Conservation (phyloP, 2,113 vertebrate species). For the Tinamus guttatus region DNA sequence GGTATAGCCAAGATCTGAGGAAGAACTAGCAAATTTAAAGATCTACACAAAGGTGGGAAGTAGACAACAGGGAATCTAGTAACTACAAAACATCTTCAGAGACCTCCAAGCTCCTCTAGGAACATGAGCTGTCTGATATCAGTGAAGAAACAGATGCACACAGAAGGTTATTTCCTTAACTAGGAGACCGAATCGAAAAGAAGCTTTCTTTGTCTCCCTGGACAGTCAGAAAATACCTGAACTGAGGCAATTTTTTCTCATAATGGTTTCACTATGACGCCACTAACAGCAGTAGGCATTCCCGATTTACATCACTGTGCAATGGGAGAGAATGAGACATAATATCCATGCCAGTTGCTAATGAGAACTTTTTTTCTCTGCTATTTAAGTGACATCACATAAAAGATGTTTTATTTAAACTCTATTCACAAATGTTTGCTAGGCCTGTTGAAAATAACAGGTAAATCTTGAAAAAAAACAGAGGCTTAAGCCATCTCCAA, state of each 20-base stretch:
- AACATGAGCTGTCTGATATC: neutral
- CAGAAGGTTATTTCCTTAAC: neutral
- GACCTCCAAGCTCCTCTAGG: accelerated
- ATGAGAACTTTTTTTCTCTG: neutral
- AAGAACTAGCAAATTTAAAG: neutral
- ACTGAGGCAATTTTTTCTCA: neutral
- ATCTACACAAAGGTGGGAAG: neutral
- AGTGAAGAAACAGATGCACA: neutral
- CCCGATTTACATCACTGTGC: neutral
- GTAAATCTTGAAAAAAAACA: neutral
- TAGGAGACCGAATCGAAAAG: neutral
- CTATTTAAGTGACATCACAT: neutral
- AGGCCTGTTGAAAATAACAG: neutral
- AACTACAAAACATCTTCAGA: neutral
- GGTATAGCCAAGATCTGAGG: neutral
- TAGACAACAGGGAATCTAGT: neutral
- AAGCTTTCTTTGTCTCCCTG: neutral
- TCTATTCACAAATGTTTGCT: neutral
- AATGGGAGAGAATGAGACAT: neutral
- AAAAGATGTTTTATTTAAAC: neutral
- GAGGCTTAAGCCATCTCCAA: neutral
- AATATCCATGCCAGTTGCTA: neutral
- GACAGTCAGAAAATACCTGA: neutral
- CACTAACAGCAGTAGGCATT: neutral
- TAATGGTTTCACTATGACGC: neutral